Evolutionary conservation across 2,888 invertebrate species (phyloP).

Genomic region (Cosmia pyralina): DNA sequence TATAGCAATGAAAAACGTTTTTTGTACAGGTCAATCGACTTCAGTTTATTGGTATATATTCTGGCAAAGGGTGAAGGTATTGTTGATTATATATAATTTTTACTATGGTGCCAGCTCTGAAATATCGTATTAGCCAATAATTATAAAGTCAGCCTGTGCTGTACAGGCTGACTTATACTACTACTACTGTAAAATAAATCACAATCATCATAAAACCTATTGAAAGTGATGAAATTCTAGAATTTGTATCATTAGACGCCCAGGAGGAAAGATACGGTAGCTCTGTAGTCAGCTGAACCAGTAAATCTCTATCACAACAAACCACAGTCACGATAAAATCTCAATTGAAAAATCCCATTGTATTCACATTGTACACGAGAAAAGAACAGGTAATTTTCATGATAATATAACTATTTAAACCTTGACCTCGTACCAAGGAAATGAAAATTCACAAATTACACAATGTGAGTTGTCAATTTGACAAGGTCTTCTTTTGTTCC

Average conservation of each 20-base stretch:
- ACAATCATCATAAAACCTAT: neutral
- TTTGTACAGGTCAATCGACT: too few relatives aligned
- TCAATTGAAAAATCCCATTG: slow-evolving; percentile 49
- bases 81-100: neutral
- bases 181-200: too few relatives aligned
- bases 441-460: slow-evolving; percentile 67
- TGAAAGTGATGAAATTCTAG: neutral
- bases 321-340: slow-evolving; percentile 38
- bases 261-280: slow-evolving; percentile 12
- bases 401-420: slow-evolving; percentile 56
- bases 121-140: neutral
- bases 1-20: neutral
- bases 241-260: slow-evolving; percentile 7
- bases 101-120: too few relatives aligned
- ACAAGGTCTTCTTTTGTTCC: slow-evolving; percentile 73
- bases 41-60: too few relatives aligned
- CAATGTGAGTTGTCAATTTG: slow-evolving; percentile 64
- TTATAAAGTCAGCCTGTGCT: too few relatives aligned
- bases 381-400: slow-evolving; percentile 61
- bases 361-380: slow-evolving; percentile 43
- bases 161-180: too few relatives aligned
- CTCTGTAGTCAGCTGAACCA: neutral
- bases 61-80: neutral
- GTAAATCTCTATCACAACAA: slow-evolving; percentile 25
- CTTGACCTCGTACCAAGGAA: slow-evolving; percentile 63